phyloP scores from a whole-genome alignment of 2,113 vertebrate genomes.

The Brachypodius melanocephalos region DNA sequence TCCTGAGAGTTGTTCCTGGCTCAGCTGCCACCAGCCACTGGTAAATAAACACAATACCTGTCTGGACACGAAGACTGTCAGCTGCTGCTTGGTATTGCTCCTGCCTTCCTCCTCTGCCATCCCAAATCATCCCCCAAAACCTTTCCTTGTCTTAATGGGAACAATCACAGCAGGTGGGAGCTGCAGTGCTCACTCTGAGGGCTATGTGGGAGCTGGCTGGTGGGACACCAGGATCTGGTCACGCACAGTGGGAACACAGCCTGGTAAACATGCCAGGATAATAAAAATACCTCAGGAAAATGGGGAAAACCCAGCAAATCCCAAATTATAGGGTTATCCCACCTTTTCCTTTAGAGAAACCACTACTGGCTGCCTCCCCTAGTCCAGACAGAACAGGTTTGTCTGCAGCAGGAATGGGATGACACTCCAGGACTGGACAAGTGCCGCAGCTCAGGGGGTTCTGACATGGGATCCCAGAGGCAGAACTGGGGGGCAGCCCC shows the following conservation, averaged over 20 bases:
- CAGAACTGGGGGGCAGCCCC: background rate
- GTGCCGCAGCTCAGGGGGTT: background rate
- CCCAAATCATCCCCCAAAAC: background rate
- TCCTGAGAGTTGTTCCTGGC: background rate
- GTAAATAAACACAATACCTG: background rate
- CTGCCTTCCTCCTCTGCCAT: background rate
- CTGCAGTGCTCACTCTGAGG: fast-evolving
- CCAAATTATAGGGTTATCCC: background rate
- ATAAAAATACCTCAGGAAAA: background rate
- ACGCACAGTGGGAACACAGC: fast-evolving
- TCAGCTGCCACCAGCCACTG: fast-evolving
- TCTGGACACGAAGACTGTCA: fast-evolving
- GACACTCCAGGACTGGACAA: background rate
- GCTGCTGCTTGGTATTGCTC: background rate
- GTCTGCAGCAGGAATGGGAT: background rate
- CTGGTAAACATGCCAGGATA: fast-evolving
- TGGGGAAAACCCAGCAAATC: background rate
- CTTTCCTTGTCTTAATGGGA: fast-evolving
- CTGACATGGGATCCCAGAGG: background rate
- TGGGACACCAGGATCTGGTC: background rate
- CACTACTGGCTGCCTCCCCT: background rate
- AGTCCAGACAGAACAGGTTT: background rate
- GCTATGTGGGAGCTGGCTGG: background rate
- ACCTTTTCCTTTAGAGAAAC: background rate
- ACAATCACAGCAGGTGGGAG: background rate